A percentile compares a stretch with the other conserved stretches of the same genome.
Conservation (phyloP, 2,113 vertebrate genomes). For the Atractosteus spatula region DNA sequence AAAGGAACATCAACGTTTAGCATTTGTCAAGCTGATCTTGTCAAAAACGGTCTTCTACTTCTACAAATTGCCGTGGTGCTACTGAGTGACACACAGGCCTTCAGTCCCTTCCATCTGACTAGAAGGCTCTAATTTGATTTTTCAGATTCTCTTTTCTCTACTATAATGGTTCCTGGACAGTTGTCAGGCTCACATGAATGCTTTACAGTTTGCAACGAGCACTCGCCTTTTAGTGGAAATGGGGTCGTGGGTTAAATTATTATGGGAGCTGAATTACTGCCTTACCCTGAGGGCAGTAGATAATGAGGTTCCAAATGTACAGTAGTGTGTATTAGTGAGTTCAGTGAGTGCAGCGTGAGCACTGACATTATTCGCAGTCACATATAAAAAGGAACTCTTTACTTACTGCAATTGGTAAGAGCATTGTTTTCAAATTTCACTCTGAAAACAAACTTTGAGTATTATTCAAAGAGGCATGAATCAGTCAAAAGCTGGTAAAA, state of each 20-base stretch:
- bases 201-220: neutral
- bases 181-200: neutral
- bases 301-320: slow-evolving; percentile 13
- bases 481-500: no score
- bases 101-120: neutral
- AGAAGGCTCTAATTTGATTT: neutral
- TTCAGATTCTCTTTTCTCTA: neutral
- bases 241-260: slow-evolving; percentile 14
- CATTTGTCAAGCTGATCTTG: neutral
- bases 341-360: neutral
- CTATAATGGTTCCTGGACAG: neutral
- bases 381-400: no score
- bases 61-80: neutral
- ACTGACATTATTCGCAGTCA: no score
- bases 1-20: slow-evolving; percentile 11
- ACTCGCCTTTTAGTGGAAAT: slow-evolving; percentile 1
- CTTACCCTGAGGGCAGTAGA: slow-evolving; percentile 9
- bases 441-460: no score
- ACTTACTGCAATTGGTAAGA: no score
- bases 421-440: no score
- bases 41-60: neutral
- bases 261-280: slow-evolving; percentile 10
- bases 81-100: neutral
- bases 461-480: no score
- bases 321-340: neutral